Conservation (phyloP, 1,140 invertebrate genomes). For the Drosophila asahinai region DNA sequence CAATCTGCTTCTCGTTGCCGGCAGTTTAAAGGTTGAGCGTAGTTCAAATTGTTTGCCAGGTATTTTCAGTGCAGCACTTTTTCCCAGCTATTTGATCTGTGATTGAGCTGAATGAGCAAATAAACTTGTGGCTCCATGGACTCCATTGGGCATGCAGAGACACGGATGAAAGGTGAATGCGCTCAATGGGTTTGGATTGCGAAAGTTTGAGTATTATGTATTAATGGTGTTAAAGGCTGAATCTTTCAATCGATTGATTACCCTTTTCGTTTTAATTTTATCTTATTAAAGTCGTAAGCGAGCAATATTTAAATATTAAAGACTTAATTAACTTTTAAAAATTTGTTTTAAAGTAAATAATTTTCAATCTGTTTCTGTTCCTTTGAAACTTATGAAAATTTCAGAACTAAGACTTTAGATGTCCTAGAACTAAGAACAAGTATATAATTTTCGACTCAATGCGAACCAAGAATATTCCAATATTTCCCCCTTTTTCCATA, state of each 20-base stretch:
- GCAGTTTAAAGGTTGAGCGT: conserved; percentile 72
- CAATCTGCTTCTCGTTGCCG: conserved; percentile 50
- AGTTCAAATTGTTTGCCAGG: conserved; percentile 82
- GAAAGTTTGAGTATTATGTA: conserved; percentile 30
- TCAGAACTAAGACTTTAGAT: background rate
- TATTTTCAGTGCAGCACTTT: conserved; percentile 72
- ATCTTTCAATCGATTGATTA: background rate
- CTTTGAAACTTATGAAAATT: too few relatives aligned
- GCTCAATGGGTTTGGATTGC: conserved; percentile 45
- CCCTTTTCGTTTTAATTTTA: background rate
- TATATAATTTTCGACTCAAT: background rate
- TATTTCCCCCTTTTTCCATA: background rate
- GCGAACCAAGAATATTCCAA: too few relatives aligned
- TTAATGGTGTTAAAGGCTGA: conserved; percentile 13
- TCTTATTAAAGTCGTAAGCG: background rate
- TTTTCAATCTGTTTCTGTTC: too few relatives aligned
- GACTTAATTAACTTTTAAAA: background rate
- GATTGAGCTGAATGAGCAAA: conserved; percentile 81
- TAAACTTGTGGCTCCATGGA: conserved; percentile 68
- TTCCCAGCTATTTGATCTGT: conserved; percentile 78
- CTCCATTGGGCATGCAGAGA: conserved; percentile 27
- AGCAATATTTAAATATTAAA: too few relatives aligned
- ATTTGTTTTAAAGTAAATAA: background rate
- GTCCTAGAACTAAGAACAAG: background rate
- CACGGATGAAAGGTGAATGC: conserved; percentile 42